Evolutionary conservation across 2,888 invertebrate species (phyloP).

Genomic region (Thymelicus sylvestris): DNA sequence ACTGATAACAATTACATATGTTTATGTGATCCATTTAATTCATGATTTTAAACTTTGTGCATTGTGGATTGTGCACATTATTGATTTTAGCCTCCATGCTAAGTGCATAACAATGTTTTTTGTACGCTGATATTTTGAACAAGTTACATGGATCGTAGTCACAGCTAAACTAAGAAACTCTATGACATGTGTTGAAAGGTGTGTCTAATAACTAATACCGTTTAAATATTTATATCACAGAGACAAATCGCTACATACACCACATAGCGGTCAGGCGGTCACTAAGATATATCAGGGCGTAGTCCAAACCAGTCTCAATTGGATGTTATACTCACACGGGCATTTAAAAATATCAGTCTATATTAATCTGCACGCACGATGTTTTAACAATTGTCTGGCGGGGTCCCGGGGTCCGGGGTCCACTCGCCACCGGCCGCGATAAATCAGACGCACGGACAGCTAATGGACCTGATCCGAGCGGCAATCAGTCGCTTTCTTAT

Average conservation of each 20-base stretch:
- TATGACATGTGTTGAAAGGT: too few species aligned
- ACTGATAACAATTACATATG: background rate
- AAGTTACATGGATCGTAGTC: too few species aligned
- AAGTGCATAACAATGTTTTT: too few species aligned
- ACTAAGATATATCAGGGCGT: background rate
- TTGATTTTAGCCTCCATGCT: too few species aligned
- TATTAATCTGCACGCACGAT: background rate
- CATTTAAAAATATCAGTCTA: background rate
- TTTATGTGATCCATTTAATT: too few species aligned
- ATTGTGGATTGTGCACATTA: too few species aligned
- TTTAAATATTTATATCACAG: too few species aligned
- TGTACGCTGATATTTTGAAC: too few species aligned
- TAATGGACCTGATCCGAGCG: conserved; percentile 10
- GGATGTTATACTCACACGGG: background rate
- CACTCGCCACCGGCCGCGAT: background rate
- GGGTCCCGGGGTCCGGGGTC: background rate
- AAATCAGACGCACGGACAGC: conserved; percentile 7
- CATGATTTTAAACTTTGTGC: too few species aligned
- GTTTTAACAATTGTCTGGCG: conserved; percentile 1
- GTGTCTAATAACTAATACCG: too few species aligned
- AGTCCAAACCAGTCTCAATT: background rate
- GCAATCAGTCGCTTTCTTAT: conserved; percentile 17
- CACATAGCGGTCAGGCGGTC: background rate
- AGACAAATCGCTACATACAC: too few species aligned
- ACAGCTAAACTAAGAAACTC: too few species aligned